phyloP scores from a whole-genome alignment of 2,113 vertebrate genomes.

The Colinus virginianus region DNA sequence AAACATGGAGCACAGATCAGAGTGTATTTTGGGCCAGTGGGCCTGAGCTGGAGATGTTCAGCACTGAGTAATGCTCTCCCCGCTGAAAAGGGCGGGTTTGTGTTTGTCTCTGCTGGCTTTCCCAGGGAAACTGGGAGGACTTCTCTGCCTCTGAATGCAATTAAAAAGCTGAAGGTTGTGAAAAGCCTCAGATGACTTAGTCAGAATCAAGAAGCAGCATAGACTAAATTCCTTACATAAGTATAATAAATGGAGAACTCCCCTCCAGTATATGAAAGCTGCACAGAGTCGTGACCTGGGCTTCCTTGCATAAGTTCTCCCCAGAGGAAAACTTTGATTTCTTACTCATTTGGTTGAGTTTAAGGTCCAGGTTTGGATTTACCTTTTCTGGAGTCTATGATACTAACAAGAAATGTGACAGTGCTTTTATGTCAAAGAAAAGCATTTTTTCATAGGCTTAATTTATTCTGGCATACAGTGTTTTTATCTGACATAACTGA shows the following conservation, averaged over 20 bases:
- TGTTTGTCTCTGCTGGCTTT: background rate
- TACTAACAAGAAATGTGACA: background rate
- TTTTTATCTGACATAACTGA: background rate
- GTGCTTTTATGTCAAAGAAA: background rate
- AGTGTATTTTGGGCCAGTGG: background rate
- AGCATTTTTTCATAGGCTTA: background rate
- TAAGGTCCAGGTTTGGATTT: background rate
- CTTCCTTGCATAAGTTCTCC: background rate
- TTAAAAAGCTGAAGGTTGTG: background rate
- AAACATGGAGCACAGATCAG: background rate
- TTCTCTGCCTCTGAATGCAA: rapidly evolving
- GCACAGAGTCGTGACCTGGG: background rate
- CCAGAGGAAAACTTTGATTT: background rate
- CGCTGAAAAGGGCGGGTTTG: rapidly evolving
- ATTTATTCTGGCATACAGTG: background rate
- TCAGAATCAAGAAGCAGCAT: background rate
- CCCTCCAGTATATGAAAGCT: background rate
- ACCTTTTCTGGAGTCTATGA: background rate
- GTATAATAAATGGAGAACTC: background rate
- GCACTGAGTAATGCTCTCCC: rapidly evolving
- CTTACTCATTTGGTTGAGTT: background rate
- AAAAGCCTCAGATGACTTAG: background rate
- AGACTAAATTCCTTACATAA: background rate
- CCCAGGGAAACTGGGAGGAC: background rate
- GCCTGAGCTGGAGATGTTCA: background rate